Conservation (phyloP, 1,140 invertebrate genomes). For the Tetraneura akinire region DNA sequence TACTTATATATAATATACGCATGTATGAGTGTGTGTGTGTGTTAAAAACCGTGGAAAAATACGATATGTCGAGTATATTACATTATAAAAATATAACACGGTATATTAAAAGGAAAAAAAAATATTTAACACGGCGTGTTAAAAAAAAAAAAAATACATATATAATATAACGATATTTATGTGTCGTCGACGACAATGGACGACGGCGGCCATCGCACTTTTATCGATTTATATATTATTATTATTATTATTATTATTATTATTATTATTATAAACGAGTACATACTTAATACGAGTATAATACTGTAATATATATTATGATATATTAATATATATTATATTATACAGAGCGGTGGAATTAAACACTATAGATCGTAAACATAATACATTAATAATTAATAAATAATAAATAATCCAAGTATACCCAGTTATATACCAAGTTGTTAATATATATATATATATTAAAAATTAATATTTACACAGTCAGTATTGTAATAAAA, state of each 20-base stretch:
- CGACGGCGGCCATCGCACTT: slow-evolving; percentile 3
- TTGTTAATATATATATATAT: no score
- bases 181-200: slow-evolving; percentile 25
- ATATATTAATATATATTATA: no score
- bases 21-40: background rate
- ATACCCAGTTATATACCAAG: no score
- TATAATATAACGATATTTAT: background rate
- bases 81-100: slow-evolving; percentile 29
- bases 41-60: slow-evolving; percentile 31
- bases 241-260: background rate
- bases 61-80: background rate
- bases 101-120: background rate
- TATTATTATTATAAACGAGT: no score
- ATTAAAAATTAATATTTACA: no score
- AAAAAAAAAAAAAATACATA: background rate
- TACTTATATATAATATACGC: background rate
- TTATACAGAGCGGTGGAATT: no score
- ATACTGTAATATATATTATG: no score
- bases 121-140: background rate
- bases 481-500: no score
- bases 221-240: slow-evolving; percentile 6
- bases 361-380: no score
- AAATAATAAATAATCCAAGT: no score
- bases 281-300: no score
- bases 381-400: no score